Percentiles rank a stretch among this genome's conserved stretches.
Conservation (phyloP, 2,888 invertebrate species). For the Loripinus fragilis region DNA sequence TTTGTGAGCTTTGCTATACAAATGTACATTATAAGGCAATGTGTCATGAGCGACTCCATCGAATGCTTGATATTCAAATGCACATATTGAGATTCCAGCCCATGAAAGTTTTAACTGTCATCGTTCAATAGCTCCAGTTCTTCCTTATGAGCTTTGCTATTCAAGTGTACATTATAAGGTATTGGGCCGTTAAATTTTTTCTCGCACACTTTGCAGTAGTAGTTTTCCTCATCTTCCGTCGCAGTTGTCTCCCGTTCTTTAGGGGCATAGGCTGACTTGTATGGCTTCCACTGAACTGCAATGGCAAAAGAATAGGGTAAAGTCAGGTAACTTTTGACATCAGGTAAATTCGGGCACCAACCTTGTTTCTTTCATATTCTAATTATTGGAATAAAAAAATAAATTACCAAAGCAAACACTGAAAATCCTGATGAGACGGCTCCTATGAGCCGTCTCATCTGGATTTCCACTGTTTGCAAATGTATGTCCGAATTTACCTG, state of each 20-base stretch:
- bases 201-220: conserved; percentile 70
- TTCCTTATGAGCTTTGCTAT: conserved; percentile 72
- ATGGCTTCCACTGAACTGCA: conserved; percentile 66
- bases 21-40: conserved; percentile 68
- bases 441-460: no score
- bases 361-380: no score
- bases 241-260: conserved; percentile 28
- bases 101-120: conserved; percentile 3
- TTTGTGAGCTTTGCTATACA: conserved; percentile 71
- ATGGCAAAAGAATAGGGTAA: neutral
- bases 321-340: no score
- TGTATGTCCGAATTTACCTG: no score
- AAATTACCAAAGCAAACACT: no score
- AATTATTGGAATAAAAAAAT: no score
- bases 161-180: conserved; percentile 70
- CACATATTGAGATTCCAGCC: no score
- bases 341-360: no score
- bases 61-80: no score
- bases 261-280: conserved; percentile 63
- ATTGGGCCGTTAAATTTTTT: conserved; percentile 74
- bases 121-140: conserved; percentile 62
- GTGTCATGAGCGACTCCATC: no score
- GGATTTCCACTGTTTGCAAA: no score
- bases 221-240: conserved; percentile 30
- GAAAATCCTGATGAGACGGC: no score